phyloP scores from a whole-genome alignment of 2,113 vertebrate species.

The Coregonus clupeaformis region DNA sequence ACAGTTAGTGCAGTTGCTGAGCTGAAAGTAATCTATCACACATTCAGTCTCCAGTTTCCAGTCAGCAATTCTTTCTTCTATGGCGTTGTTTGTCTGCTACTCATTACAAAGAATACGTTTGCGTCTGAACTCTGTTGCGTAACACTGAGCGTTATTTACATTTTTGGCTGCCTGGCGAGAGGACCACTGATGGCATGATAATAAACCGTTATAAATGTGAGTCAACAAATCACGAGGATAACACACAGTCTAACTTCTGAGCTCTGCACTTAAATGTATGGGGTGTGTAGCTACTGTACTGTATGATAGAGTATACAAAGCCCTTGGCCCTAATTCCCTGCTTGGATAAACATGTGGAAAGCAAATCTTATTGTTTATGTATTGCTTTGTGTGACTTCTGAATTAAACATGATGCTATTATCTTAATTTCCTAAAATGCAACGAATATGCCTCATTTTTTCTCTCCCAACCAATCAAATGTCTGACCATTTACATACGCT shows the following conservation, averaged over 20 bases:
- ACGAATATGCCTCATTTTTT: not conserved
- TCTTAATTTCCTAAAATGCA: not conserved
- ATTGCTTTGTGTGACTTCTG: slow-evolving; percentile 25
- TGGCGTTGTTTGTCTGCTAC: not conserved
- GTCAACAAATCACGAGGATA: slow-evolving; percentile 4
- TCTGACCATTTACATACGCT: slow-evolving; percentile 9
- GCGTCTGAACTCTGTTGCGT: not conserved
- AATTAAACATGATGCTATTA: slow-evolving; percentile 15
- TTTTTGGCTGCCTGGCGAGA: not conserved
- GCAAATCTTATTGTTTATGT: slow-evolving; percentile 7
- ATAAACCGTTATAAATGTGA: slow-evolving; percentile 1
- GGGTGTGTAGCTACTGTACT: not conserved
- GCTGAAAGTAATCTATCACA: not conserved
- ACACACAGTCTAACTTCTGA: not conserved
- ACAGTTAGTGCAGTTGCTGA: not conserved
- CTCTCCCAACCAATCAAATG: not conserved
- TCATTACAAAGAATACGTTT: not conserved
- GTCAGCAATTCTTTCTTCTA: not conserved
- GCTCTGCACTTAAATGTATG: not conserved
- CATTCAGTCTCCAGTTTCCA: not conserved
- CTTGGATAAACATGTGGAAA: slow-evolving; percentile 15
- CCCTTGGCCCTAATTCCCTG: slow-evolving; percentile 1
- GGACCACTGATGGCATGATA: not conserved
- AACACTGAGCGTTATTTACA: not conserved
- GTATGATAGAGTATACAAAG: not conserved